Evolutionary conservation across 2,888 invertebrate genomes (phyloP).

Genomic region (Morpho helenor): DNA sequence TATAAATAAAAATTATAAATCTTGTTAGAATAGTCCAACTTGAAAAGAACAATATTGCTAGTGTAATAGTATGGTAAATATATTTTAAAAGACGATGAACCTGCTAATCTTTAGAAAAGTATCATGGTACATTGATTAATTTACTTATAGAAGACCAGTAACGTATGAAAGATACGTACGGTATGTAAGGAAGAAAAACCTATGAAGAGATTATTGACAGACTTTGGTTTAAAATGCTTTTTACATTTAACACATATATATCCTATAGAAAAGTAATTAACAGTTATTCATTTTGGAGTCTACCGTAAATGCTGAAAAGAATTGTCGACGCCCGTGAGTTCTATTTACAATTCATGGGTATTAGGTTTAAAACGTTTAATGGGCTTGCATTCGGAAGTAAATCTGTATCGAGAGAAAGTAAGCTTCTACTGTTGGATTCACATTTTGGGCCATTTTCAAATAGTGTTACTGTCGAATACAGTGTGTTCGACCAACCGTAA

Average conservation of each 20-base stretch:
- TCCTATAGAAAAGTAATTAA: neutral
- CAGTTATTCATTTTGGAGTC: neutral
- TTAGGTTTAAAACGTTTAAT: conserved; percentile 6
- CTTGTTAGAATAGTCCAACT: no score
- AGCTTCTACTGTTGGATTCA: conserved; percentile 17
- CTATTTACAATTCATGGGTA: conserved; percentile 10
- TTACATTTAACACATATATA: neutral
- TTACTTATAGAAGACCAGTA: no score
- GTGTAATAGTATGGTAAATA: no score
- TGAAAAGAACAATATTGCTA: no score
- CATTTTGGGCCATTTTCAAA: conserved; percentile 21
- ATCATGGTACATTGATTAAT: no score
- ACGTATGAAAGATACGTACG: no score
- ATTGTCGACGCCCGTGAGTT: neutral
- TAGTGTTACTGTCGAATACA: conserved; percentile 18
- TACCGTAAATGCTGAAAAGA: neutral
- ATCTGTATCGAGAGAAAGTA: conserved; percentile 18
- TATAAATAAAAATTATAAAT: no score
- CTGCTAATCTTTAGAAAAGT: no score
- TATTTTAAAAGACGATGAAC: no score
- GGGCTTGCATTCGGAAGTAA: conserved; percentile 9
- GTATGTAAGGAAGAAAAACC: no score
- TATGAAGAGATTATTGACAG: no score
- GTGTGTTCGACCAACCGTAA: conserved; percentile 27
- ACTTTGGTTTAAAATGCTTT: no score